Evolutionary conservation across 2,113 vertebrate species (phyloP), one percentile per base, ranked within the genome.

Genomic region (Pao palembangensis): DNA sequence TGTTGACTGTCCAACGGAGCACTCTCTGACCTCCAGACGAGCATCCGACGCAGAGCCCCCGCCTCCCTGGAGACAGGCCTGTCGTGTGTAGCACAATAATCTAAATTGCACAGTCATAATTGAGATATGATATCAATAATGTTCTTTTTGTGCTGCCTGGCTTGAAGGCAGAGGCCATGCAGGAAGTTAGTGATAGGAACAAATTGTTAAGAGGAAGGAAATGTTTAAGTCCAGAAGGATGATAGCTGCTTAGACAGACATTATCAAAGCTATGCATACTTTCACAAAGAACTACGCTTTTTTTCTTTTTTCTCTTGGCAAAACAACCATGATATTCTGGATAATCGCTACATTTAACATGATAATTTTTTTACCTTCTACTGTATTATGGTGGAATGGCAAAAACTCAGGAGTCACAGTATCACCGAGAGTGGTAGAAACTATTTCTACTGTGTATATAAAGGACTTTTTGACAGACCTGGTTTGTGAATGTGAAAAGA

Each of bases 201-300:
- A 87, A 83, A 90, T 88, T 88, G 86, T 83, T 82, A 84, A 71
- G 59, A 85, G 90, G 90, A 90, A 92, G 90, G 90, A 92, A 91
- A 88, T 88, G 85, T 90, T 92, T 88, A 84, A 86, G 83, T 85
- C 79, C 70, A 81, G 67, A 75, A 64, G 75, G 76, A 81, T 82
- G 81, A 82, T 76, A 79, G 71, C 75, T 81, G 74, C 64, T 81
- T 75, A 80, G 79, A 60, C 63, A 68, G 70, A 56, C 34, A 20
- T 44, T 60, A 52, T 76, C 55, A 6, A 34, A 69, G 58, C 25
- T 64, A 50, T 61, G 42, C 47, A 73, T 50, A 49, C 43, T 54
- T 31, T 25, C 20, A 23, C 52, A 57, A 18, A 28, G 17, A 44
- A 51, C 55, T 41, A 21, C 1, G 4, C 41, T 11, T 63, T 6